phyloP scores from a whole-genome alignment of 2,113 vertebrate genomes.

The Microcebus griseorufus region DNA sequence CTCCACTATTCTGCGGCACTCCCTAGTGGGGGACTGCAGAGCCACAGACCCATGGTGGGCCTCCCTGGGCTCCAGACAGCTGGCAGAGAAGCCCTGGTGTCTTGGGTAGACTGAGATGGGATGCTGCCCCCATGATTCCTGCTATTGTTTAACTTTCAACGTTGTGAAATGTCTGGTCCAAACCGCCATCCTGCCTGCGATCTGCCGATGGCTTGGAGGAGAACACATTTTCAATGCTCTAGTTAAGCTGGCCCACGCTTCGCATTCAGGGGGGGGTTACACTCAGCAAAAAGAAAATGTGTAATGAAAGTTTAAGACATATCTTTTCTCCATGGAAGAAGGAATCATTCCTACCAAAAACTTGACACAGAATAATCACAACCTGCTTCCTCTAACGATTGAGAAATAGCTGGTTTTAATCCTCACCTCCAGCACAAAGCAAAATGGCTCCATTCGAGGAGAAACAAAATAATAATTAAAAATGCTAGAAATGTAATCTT shows the following conservation, averaged over 20 bases:
- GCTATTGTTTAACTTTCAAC: neutral
- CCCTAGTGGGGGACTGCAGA: neutral
- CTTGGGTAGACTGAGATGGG: neutral
- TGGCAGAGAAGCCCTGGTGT: neutral
- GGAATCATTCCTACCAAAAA: slow-evolving; percentile 20
- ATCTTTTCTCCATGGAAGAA: neutral
- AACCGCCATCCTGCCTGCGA: accelerated
- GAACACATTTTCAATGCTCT: slow-evolving; percentile 31
- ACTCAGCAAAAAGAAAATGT: slow-evolving; percentile 40
- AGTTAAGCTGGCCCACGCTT: slow-evolving; percentile 9
- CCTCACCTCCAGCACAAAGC: slow-evolving; percentile 38
- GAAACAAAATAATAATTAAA: neutral
- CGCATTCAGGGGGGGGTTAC: slow-evolving; percentile 19
- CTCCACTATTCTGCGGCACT: neutral
- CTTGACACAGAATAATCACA: slow-evolving; percentile 21
- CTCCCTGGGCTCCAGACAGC: neutral
- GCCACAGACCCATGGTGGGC: accelerated
- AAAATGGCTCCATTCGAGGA: slow-evolving; percentile 25
- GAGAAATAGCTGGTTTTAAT: slow-evolving; percentile 21
- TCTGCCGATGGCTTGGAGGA: neutral
- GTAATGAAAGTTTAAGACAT: slow-evolving; percentile 19
- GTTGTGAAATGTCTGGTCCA: neutral
- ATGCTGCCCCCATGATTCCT: neutral
- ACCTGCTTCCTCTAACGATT: neutral
- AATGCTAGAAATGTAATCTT: slow-evolving; percentile 14